A percentile compares a stretch with the other conserved stretches of the same genome.
phyloP scores from a whole-genome alignment of 2,113 vertebrate species.

The Pollimyrus isidori region DNA sequence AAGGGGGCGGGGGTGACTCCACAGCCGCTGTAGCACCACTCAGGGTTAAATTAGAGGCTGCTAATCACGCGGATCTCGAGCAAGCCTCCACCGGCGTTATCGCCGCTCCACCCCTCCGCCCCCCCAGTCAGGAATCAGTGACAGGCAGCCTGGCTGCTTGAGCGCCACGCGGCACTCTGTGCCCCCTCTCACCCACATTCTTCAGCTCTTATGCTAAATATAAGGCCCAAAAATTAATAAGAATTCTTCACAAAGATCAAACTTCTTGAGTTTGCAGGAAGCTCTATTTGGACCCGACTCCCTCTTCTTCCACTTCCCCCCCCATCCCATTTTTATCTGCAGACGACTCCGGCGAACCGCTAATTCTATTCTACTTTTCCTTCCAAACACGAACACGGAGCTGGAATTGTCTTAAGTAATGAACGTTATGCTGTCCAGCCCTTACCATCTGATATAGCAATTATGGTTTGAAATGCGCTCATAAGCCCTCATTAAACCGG shows the following conservation, averaged over 20 bases:
- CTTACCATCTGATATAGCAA: slow-evolving; percentile 7
- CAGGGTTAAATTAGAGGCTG: slow-evolving; percentile 27
- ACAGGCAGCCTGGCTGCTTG: not conserved
- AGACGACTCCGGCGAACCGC: not conserved
- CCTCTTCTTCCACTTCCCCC: not conserved
- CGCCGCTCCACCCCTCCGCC: not conserved
- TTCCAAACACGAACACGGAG: not conserved
- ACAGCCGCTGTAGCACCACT: slow-evolving; percentile 43
- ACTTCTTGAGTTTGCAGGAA: not conserved
- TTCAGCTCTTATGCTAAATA: not conserved
- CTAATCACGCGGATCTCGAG: slow-evolving; percentile 36
- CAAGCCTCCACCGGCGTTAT: slow-evolving; percentile 28
- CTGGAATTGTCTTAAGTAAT: not conserved
- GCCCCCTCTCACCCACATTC: not conserved
- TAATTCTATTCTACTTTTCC: not conserved
- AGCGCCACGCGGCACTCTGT: not conserved
- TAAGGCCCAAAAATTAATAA: not conserved
- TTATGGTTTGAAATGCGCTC: not conserved
- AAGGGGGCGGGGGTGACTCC: slow-evolving; percentile 36
- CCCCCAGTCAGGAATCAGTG: not conserved
- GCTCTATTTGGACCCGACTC: not conserved
- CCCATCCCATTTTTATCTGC: not conserved
- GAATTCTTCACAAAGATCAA: not conserved
- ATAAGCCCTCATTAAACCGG: slow-evolving; percentile 12
- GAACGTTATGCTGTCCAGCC: not conserved